Base-by-base conservation (phyloP, 2,797 vertebrate genomes). In the Leptatherina wallacei region DNA sequence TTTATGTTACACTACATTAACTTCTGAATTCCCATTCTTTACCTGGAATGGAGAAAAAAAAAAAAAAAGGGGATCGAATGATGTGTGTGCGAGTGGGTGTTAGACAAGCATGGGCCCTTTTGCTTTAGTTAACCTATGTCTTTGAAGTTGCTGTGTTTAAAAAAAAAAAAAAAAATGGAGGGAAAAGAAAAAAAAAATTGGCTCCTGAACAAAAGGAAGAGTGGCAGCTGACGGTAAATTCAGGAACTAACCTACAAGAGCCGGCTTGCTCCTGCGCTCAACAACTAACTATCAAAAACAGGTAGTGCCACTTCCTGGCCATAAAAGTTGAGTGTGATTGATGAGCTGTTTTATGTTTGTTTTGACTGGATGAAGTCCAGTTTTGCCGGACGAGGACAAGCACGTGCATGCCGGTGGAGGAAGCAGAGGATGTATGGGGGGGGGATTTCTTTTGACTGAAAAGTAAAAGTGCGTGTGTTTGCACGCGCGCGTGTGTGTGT, bases 331-430 rank as follows among this genome's bases (percentile, higher is more conserved):
- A 0, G 44, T 44, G 88, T 91, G 90, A 91, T 89, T 90, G 91
- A 89, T 82, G 85, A 86, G 75, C 87, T 73, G 84, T 88, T 90
- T 92, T 67, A 89, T 83, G 90, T 88, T 93, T 91, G 91, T 90
- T 92, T 90, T 87, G 89, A 87, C 91, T 93, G 90, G 90, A 91
- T 73, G 80, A 4, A 65, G 82, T 89, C 90, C 91, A 92, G 85
- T 75, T 89, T 74, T 67, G 80, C 80, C 69, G 85, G 82, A 89
- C 29, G 69, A 78, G 84, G 85, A 87, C 82, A 80, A 71, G 77
- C 87, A 75, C 71, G 56, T 66, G 86, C 89, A 78, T 59, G 87
- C 85, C 32, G 61, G 51, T 40, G 78, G 78, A 86, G 85, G 85
- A 91, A 89, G 72, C 27, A 0, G 30, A 65, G 80, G 79, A 76